A percentile compares a stretch with the other conserved stretches of the same genome.
These are phyloP conservation scores for Pogonomyrmex barbatus DNA, from an alignment of 1,140 invertebrate species.

Conservation along the genomic window DNA sequence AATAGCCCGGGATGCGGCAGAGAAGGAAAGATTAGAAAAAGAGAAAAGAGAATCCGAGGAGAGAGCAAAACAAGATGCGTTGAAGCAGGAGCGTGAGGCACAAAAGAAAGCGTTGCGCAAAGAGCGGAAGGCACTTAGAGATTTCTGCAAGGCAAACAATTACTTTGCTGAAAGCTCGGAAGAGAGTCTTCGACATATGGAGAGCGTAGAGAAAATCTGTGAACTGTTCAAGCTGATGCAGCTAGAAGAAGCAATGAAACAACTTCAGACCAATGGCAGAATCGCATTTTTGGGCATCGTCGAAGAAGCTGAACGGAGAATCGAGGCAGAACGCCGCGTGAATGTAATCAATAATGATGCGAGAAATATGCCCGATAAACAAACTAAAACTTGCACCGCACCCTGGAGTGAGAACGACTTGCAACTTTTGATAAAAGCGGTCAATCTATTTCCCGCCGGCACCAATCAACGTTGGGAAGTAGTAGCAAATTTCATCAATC, in stretches of 20 bases:
- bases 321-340: slow-evolving; percentile 91
- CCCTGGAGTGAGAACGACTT: slow-evolving; percentile 93
- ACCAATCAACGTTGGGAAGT: slow-evolving; percentile 98
- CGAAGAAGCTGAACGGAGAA: slow-evolving; percentile 90
- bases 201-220: slow-evolving; percentile 95
- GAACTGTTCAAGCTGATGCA: slow-evolving; percentile 91
- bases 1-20: slow-evolving; percentile 89
- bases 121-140: slow-evolving; percentile 94
- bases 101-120: slow-evolving; percentile 94
- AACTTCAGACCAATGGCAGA: slow-evolving; percentile 89
- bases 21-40: slow-evolving; percentile 90
- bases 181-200: slow-evolving; percentile 93
- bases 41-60: slow-evolving; percentile 94
- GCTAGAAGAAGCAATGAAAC: slow-evolving; percentile 92
- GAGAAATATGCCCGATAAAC: slow-evolving; percentile 79
- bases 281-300: slow-evolving; percentile 90
- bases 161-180: slow-evolving; percentile 92
- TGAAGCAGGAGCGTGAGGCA: slow-evolving; percentile 95
- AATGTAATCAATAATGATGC: slow-evolving; percentile 80
- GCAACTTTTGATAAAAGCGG: slow-evolving; percentile 96
- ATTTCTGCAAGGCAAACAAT: slow-evolving; percentile 94
- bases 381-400: slow-evolving; percentile 85
- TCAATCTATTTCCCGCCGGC: slow-evolving; percentile 98
- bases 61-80: slow-evolving; percentile 91
- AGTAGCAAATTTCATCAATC: slow-evolving; percentile 97